Evolutionary conservation across 2,888 invertebrate species (phyloP).

Genomic region (Mycalesis mineus): DNA sequence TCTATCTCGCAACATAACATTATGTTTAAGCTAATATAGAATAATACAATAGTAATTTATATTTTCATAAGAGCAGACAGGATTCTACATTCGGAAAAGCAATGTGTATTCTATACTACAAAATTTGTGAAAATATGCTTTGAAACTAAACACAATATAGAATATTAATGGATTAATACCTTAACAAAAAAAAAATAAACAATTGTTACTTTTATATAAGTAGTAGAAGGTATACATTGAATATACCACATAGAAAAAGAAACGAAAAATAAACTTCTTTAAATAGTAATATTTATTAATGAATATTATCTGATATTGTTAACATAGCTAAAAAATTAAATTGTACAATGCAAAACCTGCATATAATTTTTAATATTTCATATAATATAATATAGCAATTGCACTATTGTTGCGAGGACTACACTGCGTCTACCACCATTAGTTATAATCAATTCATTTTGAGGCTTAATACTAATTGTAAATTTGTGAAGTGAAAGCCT

Average conservation of each 20-base stretch:
- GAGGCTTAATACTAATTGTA: constrained; percentile 46
- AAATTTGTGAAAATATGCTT: constrained; percentile 15
- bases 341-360: constrained; percentile 75
- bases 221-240: constrained; percentile 39
- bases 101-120: constrained; percentile 21
- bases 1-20: constrained; percentile 47
- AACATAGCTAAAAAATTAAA: constrained; percentile 74
- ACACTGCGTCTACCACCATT: constrained; percentile 67
- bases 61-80: constrained; percentile 31
- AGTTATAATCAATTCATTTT: constrained; percentile 56
- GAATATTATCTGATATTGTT: constrained; percentile 70
- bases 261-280: constrained; percentile 66
- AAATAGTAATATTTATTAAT: constrained; percentile 73
- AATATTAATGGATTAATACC: not conserved
- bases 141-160: not conserved
- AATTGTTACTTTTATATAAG: constrained; percentile 12
- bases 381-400: constrained; percentile 66
- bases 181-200: constrained; percentile 2
- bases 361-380: constrained; percentile 64
- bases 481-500: constrained; percentile 57
- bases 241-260: constrained; percentile 40
- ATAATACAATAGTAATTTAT: constrained; percentile 35
- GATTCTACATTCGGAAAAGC: constrained; percentile 24
- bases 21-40: constrained; percentile 44
- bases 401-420: constrained; percentile 77